A percentile compares a stretch with the other conserved stretches of the same genome.
Evolutionary conservation across 2,113 vertebrate genomes (phyloP).

Genomic region (Pitta sordida): DNA sequence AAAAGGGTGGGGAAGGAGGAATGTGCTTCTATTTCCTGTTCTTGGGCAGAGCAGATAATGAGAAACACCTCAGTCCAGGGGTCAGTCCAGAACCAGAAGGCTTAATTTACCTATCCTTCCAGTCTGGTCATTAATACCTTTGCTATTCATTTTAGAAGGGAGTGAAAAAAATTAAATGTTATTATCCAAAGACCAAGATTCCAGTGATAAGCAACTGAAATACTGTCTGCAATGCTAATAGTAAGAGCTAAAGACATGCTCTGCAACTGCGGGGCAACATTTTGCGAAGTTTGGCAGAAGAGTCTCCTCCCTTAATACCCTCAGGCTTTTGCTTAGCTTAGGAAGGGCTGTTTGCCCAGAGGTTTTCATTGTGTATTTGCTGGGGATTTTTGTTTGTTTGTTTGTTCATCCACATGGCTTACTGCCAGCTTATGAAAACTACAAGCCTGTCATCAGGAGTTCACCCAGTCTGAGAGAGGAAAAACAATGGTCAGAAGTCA

Average conservation of each 20-base stretch:
- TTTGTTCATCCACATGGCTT: conserved; percentile 28
- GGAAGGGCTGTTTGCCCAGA: conserved; percentile 59
- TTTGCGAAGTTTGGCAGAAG: conserved; percentile 14
- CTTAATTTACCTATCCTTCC: background rate
- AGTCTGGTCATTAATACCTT: background rate
- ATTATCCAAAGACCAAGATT: conserved; percentile 28
- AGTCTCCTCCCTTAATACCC: conserved; percentile 31
- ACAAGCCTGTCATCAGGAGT: conserved; percentile 38
- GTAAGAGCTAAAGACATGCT: background rate
- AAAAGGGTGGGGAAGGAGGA: conserved; percentile 27
- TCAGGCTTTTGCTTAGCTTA: conserved; percentile 46
- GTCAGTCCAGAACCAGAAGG: background rate
- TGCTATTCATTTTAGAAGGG: background rate
- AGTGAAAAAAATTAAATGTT: background rate
- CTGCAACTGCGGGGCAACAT: background rate
- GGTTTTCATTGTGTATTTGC: conserved; percentile 46
- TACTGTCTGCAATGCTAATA: background rate
- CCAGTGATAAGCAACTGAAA: conserved; percentile 1
- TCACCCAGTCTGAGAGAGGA: background rate
- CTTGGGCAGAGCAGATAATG: background rate
- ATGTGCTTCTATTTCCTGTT: conserved; percentile 27
- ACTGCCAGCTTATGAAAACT: conserved; percentile 35
- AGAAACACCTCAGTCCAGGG: background rate
- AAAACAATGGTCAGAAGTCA: conserved; percentile 15
- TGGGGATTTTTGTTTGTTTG: conserved; percentile 61